A percentile compares a stretch with the other conserved stretches of the same genome.
Evolutionary conservation across 1,140 invertebrate species (phyloP).

Genomic region (Varroa destructor): DNA sequence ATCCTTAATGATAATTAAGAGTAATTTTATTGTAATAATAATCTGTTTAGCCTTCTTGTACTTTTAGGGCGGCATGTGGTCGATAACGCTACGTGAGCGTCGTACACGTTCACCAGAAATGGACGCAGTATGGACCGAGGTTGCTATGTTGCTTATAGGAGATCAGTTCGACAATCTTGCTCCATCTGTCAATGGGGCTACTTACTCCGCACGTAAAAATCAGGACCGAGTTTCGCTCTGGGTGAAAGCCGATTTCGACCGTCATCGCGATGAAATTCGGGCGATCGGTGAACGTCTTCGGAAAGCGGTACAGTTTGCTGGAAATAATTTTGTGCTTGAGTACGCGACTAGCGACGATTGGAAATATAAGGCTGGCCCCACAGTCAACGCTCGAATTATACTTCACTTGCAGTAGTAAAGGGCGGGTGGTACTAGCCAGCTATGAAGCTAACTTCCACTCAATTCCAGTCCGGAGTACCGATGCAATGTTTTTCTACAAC

Average conservation of each 20-base stretch:
- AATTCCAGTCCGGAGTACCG: too few species aligned
- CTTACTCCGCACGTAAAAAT: background rate
- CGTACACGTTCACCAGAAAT: background rate
- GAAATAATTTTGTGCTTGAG: background rate
- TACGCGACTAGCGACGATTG: conserved; percentile 22
- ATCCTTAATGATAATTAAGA: too few species aligned
- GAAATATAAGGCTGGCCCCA: conserved; percentile 1
- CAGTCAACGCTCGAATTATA: background rate
- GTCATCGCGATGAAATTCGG: background rate
- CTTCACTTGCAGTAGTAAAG: background rate
- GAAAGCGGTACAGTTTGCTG: background rate
- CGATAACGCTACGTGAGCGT: background rate
- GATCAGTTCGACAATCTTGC: conserved; percentile 18
- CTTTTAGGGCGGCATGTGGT: conserved; percentile 22
- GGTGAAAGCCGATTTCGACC: background rate
- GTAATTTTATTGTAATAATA: too few species aligned
- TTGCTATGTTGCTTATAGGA: conserved; percentile 3
- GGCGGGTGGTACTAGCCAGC: too few species aligned
- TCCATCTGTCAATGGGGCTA: background rate
- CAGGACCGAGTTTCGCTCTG: conserved; percentile 15
- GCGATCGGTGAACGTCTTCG: background rate
- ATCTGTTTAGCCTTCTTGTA: background rate
- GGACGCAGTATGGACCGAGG: conserved; percentile 11
- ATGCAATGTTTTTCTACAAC: too few species aligned
- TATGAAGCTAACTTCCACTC: too few species aligned